Evolutionary conservation across 2,888 invertebrate species (phyloP).

Genomic region (Heliothis peltigera): DNA sequence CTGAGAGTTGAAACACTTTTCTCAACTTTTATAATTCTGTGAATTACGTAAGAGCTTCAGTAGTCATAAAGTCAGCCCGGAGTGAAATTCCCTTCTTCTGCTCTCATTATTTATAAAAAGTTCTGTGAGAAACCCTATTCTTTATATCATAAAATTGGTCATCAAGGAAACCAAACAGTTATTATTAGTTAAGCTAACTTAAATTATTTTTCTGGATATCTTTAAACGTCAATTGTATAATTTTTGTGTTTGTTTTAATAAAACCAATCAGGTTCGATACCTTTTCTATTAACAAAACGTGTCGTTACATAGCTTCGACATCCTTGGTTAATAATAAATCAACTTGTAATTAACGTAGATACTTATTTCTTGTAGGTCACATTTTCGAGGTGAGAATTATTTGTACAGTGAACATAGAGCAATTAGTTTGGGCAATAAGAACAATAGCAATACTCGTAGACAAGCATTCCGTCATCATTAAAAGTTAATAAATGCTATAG

Average conservation of each 20-base stretch:
- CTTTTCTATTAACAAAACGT: not conserved
- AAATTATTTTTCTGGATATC: not conserved
- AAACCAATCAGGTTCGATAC: not conserved
- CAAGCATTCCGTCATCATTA: not conserved
- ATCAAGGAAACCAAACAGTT: constrained; percentile 29
- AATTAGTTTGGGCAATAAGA: not conserved
- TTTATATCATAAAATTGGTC: constrained; percentile 51
- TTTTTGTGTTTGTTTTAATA: not conserved
- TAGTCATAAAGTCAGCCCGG: constrained; percentile 64
- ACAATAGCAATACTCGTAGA: not conserved
- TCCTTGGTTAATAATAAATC: not conserved
- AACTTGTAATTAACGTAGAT: not conserved
- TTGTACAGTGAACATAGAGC: not conserved
- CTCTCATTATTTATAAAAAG: constrained; percentile 62
- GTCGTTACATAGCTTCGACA: not conserved
- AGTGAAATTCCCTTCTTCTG: constrained; percentile 62
- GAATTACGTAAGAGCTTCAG: constrained; percentile 68
- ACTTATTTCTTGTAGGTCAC: not conserved
- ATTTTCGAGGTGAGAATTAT: constrained; percentile 1
- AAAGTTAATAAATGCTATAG: not conserved
- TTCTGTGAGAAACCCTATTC: constrained; percentile 53
- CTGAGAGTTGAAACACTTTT: constrained; percentile 65
- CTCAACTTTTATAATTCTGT: constrained; percentile 65
- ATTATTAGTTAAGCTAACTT: not conserved
- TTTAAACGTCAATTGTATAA: constrained; percentile 1